These are phyloP conservation scores for Incurvaria masculella DNA, from an alignment of 2,888 invertebrate species.

Conservation along the genomic window DNA sequence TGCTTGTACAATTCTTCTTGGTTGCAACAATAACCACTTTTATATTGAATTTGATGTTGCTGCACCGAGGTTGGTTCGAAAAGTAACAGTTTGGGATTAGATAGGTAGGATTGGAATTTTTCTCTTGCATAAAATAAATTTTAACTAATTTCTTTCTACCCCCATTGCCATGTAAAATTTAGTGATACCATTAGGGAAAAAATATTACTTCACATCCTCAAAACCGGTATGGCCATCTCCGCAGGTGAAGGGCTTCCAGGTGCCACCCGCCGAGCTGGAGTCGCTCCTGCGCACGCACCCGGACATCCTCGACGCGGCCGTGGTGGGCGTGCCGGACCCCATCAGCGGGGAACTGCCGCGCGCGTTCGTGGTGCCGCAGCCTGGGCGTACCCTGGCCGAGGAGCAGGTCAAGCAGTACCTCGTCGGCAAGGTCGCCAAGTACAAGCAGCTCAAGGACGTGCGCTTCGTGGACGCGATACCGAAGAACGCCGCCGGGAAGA, in stretches of 20 bases:
- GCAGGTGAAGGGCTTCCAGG: conserved; percentile 69
- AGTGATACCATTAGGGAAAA: too few species aligned
- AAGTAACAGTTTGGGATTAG: too few species aligned
- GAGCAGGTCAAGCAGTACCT: conserved; percentile 65
- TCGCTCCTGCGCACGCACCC: conserved; percentile 69
- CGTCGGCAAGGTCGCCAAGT: conserved; percentile 65
- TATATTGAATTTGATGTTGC: too few species aligned
- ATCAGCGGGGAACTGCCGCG: conserved; percentile 73
- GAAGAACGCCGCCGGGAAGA: conserved; percentile 75
- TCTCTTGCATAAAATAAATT: too few species aligned
- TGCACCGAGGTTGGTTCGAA: too few species aligned
- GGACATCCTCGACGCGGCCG: conserved; percentile 76
- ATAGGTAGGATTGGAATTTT: too few species aligned
- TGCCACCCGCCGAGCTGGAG: conserved; percentile 88
- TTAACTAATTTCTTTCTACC: too few species aligned
- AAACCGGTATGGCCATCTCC: neutral
- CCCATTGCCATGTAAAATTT: too few species aligned
- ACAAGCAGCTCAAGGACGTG: conserved; percentile 69
- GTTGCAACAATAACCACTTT: too few species aligned
- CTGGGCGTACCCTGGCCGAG: conserved; percentile 33
- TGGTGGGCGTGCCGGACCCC: conserved; percentile 73
- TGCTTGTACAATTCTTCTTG: too few species aligned
- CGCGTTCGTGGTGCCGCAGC: conserved; percentile 64
- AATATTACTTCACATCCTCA: conserved; percentile 3
- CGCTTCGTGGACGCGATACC: conserved; percentile 67